Base-by-base conservation (phyloP, 2,888 invertebrate species). In the Ennomos fuscantarius region DNA sequence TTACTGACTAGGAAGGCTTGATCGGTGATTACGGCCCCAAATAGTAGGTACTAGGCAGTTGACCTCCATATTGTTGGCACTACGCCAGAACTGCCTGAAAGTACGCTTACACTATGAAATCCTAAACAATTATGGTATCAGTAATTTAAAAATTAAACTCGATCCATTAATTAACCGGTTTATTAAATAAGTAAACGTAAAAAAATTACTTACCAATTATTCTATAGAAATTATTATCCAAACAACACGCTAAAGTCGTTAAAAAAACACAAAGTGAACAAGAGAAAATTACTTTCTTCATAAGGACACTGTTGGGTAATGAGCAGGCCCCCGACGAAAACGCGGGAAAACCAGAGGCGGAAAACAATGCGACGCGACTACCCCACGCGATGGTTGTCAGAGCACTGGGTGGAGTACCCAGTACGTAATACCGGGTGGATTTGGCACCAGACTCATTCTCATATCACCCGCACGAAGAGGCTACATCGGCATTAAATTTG, bases 151-250 rank as follows among this genome's bases (percentile, higher is more conserved):
- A 24, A 24, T 24, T 24, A 24, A 24, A 24, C 5, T 6, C 24
- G 24, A 24, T 24, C 24, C 6, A 6, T 24, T 24, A 1, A 24
- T 24, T n/a, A n/a, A 24, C 24, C 24, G 8, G 32, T 32, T 43
- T 32, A 47, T 47, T n/a, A 50, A 15, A 8, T 48, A 11, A 39
- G 39, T n/a, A 10, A 15, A 35, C 41, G 12, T n/a, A 31, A 44
- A 12, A 39, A 31, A 13, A 60, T 12, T 34, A 78, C 83, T 81
- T 63, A 87, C 86, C 79, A 74, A 78, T 71, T 87, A 89, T 87
- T 76, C 78, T 84, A 80, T 85, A 89, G 77, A 89, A 89, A 82
- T 88, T 88, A 81, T 84, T 86, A 75, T 89, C 87, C 76, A 79
- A 76, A 68, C 70, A 81, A 77, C 82, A 82, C 74, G 76, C 69